phyloP scores from a whole-genome alignment of 2,797 vertebrate genomes.

The Gadopsis marmoratus region DNA sequence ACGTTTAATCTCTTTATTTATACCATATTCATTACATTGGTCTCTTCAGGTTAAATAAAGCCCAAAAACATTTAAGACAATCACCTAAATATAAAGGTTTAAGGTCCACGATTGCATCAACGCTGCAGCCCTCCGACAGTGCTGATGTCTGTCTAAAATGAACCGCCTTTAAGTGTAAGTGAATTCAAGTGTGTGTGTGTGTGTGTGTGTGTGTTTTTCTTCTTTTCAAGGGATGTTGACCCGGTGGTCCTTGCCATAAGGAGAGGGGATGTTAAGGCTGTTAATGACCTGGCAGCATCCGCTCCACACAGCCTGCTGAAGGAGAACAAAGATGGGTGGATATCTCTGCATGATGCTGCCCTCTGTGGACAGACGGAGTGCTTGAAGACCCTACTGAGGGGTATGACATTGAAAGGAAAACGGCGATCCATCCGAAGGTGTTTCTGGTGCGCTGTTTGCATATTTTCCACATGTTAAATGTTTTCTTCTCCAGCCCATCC shows the following conservation, averaged over 20 bases:
- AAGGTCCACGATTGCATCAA: neutral
- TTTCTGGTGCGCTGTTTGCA: neutral
- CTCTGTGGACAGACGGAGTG: constrained; percentile 89
- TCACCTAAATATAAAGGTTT: neutral
- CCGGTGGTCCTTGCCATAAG: constrained; percentile 88
- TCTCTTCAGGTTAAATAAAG: neutral
- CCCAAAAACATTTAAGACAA: neutral
- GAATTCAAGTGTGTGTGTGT: neutral
- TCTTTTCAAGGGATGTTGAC: constrained; percentile 84
- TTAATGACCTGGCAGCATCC: constrained; percentile 84
- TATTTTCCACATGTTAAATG: constrained; percentile 10
- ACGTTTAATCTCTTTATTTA: neutral
- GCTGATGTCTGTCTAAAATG: neutral
- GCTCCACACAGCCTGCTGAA: constrained; percentile 85
- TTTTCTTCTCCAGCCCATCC: constrained; percentile 85
- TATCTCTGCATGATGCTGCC: constrained; percentile 92
- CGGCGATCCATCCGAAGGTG: neutral
- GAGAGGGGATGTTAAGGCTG: constrained; percentile 86
- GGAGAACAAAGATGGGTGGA: constrained; percentile 92
- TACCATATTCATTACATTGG: neutral
- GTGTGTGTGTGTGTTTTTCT: neutral
- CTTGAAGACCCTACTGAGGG: constrained; percentile 87
- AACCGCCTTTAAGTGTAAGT: neutral
- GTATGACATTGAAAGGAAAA: constrained; percentile 74
- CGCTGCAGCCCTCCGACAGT: neutral